Evolutionary conservation across 2,888 invertebrate species (phyloP).

Genomic region (Melipona bicolor): DNA sequence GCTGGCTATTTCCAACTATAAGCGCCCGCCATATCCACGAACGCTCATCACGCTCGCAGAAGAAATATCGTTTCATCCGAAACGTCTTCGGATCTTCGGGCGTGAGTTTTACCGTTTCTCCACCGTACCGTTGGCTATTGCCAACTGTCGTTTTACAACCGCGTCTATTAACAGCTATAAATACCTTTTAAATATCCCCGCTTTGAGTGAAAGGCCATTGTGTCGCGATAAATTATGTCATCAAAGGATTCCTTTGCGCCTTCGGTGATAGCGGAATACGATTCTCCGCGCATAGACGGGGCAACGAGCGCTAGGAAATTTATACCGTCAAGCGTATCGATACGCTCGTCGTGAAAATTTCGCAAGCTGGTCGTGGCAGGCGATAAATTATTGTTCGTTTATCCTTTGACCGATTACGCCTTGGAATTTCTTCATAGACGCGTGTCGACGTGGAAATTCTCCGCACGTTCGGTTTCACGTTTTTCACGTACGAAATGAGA

Average conservation of each 20-base stretch:
- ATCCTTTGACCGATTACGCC: neutral
- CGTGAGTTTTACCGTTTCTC: constrained; percentile 19
- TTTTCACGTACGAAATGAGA: no score
- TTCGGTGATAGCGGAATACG: neutral
- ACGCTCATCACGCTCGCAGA: constrained; percentile 1
- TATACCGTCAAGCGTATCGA: constrained; percentile 9
- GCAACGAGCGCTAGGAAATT: neutral
- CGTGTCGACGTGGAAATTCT: neutral
- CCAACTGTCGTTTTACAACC: constrained; percentile 28
- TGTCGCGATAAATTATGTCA: constrained; percentile 20
- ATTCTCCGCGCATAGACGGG: neutral
- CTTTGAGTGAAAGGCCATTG: constrained; percentile 31
- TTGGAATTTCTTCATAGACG: neutral
- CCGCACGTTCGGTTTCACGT: no score
- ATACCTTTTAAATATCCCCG: constrained; percentile 26
- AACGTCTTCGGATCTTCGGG: constrained; percentile 33
- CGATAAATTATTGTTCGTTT: neutral
- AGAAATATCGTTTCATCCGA: constrained; percentile 49
- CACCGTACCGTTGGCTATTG: neutral
- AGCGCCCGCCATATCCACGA: constrained; percentile 1
- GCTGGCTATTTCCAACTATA: constrained; percentile 46
- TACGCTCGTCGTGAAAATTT: neutral
- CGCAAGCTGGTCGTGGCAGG: neutral
- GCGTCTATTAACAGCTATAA: constrained; percentile 39
- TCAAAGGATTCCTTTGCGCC: constrained; percentile 18